These are phyloP conservation scores for Aphrocallistes beatrix DNA, from an alignment of 37 sponge, comb jelly and placozoan genomes.

Conservation along the genomic window DNA sequence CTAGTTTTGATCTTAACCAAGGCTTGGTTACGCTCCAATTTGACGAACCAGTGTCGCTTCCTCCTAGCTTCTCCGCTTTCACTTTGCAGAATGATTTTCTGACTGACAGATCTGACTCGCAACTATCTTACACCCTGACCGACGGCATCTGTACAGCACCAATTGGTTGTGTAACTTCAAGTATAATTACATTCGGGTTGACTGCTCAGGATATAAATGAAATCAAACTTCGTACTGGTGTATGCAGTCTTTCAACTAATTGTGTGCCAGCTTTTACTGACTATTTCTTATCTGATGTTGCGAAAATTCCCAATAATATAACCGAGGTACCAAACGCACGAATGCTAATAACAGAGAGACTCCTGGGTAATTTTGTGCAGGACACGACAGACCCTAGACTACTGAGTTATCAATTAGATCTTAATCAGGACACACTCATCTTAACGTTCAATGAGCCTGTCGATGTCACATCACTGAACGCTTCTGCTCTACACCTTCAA, in stretches of 20 bases:
- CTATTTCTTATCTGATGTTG: neutral
- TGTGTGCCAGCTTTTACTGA: slow-evolving; percentile 9
- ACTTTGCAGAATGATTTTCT: slow-evolving; percentile 42
- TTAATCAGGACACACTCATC: slow-evolving; percentile 33
- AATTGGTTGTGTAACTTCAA: neutral
- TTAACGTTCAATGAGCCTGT: slow-evolving; percentile 76
- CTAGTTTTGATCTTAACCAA: slow-evolving; percentile 43
- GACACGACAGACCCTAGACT: slow-evolving; percentile 52
- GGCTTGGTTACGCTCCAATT: slow-evolving; percentile 43
- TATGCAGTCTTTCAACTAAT: neutral
- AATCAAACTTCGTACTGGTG: neutral
- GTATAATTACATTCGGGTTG: neutral
- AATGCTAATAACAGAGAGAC: neutral
- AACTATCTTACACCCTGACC: neutral
- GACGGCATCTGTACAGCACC: neutral
- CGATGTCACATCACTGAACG: slow-evolving; percentile 31
- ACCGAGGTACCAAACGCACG: neutral
- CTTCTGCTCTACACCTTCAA: slow-evolving; percentile 22
- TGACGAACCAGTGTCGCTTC: slow-evolving; percentile 55
- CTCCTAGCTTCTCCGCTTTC: slow-evolving; percentile 26
- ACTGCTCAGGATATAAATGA: neutral
- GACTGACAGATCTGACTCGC: neutral
- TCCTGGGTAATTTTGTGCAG: slow-evolving; percentile 9
- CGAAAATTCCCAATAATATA: neutral
- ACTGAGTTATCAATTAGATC: slow-evolving; percentile 38